Conservation (phyloP, 2,113 vertebrate species). For the Malaclemys terrapin region DNA sequence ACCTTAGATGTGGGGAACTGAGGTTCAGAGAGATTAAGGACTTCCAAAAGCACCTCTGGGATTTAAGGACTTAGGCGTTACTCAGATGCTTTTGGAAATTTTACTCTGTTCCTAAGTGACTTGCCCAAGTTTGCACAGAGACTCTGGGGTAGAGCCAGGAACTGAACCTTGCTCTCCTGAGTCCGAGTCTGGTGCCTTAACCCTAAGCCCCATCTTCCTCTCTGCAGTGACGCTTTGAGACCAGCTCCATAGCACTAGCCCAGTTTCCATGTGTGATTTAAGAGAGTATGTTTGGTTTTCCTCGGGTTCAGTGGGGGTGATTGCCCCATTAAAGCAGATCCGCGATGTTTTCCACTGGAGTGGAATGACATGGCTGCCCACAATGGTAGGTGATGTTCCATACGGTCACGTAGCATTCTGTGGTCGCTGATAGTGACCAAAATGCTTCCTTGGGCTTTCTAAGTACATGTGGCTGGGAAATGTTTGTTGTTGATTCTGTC, state of each 20-base stretch:
- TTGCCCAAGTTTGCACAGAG: neutral
- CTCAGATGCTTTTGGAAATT: neutral
- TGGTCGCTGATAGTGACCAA: neutral
- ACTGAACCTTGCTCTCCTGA: neutral
- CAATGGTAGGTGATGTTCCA: neutral
- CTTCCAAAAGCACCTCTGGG: neutral
- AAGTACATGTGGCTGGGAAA: neutral
- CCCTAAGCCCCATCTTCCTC: neutral
- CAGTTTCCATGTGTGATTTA: neutral
- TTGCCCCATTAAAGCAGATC: neutral
- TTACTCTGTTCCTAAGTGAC: neutral
- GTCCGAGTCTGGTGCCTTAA: neutral
- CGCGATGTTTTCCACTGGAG: neutral
- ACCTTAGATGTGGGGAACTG: neutral
- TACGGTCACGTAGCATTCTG: neutral
- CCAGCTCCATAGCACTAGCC: neutral
- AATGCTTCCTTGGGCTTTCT: neutral
- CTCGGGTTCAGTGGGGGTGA: rapidly evolving
- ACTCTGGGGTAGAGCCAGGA: neutral
- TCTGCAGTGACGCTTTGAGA: neutral
- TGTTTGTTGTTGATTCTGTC: neutral
- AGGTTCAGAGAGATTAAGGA: neutral
- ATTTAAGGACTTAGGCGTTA: neutral
- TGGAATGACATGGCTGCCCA: neutral
- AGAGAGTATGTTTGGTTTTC: neutral